phyloP scores from a whole-genome alignment of 2,113 vertebrate genomes.

The Pachycephala philippinensis region DNA sequence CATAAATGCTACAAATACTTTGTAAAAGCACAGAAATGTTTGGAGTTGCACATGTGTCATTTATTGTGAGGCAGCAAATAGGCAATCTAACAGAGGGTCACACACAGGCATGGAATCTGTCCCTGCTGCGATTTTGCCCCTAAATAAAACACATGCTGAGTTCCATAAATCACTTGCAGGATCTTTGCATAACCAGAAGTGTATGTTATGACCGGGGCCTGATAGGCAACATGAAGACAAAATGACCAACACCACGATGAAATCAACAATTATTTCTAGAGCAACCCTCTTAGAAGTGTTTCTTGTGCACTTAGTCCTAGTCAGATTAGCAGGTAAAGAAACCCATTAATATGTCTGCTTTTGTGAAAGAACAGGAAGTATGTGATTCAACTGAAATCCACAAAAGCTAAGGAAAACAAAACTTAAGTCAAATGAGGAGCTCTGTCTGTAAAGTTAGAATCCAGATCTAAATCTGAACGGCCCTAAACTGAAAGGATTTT shows the following conservation, averaged over 20 bases:
- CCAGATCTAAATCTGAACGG: not conserved
- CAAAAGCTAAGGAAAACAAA: not conserved
- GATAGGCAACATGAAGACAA: not conserved
- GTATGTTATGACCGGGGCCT: not conserved
- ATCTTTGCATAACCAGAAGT: not conserved
- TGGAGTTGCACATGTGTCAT: conserved; percentile 5
- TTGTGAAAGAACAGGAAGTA: not conserved
- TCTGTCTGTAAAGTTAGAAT: not conserved
- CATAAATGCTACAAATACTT: conserved; percentile 7
- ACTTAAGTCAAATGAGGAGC: not conserved
- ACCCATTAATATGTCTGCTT: not conserved
- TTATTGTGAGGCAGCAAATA: not conserved
- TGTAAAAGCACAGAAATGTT: not conserved
- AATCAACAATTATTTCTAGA: not conserved
- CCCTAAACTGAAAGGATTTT: not conserved
- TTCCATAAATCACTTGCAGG: conserved; percentile 11
- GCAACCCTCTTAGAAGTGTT: not conserved
- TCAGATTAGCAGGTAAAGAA: not conserved
- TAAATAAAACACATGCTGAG: not conserved
- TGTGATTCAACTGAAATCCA: not conserved
- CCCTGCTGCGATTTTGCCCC: conserved; percentile 26
- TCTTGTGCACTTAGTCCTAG: not conserved
- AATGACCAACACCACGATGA: not conserved
- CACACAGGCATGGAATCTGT: conserved; percentile 19
- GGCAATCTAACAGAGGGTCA: not conserved